These are phyloP conservation scores for Pogonocichla stellata DNA, from an alignment of 2,113 vertebrate genomes.

Conservation along the genomic window DNA sequence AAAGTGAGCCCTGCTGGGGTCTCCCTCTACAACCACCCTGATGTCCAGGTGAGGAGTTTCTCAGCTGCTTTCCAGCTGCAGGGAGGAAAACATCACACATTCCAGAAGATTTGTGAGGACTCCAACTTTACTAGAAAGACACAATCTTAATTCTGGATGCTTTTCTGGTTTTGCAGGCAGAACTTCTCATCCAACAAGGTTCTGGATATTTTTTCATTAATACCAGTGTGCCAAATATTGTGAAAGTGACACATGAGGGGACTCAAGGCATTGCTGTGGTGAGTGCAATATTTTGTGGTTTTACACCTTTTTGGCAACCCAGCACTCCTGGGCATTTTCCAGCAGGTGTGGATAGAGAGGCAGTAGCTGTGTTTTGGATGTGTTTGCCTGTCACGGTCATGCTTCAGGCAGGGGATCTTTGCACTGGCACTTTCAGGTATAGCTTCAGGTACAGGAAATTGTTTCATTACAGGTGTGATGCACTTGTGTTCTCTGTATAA, in stretches of 20 bases:
- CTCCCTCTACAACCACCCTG: constrained; percentile 91
- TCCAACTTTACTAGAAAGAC: neutral
- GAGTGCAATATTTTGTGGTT: constrained; percentile 28
- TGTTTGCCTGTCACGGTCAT: neutral
- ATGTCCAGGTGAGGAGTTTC: constrained; percentile 76
- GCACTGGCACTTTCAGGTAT: neutral
- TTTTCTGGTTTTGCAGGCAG: constrained; percentile 71
- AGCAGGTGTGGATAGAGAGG: neutral
- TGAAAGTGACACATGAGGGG: constrained; percentile 82
- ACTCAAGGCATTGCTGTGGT: constrained; percentile 79
- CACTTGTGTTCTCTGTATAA: neutral
- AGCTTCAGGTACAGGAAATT: neutral
- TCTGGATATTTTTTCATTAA: constrained; percentile 95
- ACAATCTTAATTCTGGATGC: neutral
- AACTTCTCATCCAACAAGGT: constrained; percentile 84
- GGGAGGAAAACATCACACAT: neutral
- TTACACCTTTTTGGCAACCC: neutral
- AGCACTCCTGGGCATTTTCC: neutral
- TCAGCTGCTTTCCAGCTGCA: neutral
- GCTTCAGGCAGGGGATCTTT: neutral
- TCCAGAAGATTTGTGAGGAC: neutral
- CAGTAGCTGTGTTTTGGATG: neutral
- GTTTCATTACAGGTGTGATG: neutral
- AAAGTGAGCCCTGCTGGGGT: constrained; percentile 80
- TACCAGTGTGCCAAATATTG: constrained; percentile 76